Base-by-base conservation (phyloP, 2,797 vertebrate species). In the Fistularia commersonii region DNA sequence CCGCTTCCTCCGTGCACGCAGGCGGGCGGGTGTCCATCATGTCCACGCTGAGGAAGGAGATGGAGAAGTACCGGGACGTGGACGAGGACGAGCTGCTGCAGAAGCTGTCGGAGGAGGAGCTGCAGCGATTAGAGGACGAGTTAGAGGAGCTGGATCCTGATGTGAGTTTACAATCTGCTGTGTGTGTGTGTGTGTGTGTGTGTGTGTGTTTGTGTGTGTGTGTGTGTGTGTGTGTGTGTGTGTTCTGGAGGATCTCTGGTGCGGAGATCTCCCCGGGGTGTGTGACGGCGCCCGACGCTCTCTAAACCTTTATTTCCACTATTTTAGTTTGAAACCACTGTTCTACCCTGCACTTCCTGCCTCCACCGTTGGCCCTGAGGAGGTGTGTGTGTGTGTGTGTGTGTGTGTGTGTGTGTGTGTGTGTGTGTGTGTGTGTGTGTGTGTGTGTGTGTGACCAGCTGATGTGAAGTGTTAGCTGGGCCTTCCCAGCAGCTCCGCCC, bases 81-180 rank as follows among this genome's bases (percentile, higher is more conserved):
- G 97, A 99, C 50, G 97, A 99, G 81, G 96, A 99, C 48, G 92
- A 95, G 81, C 92, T 99, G 63, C 91, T 99, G 57, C 92, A 92
- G 72, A 94, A 94, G 51, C 90, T 99, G 50, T 94, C 95, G 0
- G 96, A 96, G 44, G 96, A 98, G 4, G 97, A 99, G 74, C 89
- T 98, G 53, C 88, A 86, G 75, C 91, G 93, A 37, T 80, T 99
- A 67, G 96, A 99, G 74, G 93, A 95, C 55, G 97, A 99, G 55
- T 82, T 98, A 66, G 92, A 97, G 68, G 97, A 99, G 80, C 87
- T 99, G 62, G 97, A 99, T 78, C 97, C 96, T 56, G 96, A 99
- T 55, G 96, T 98, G 78, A 93, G 94, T 93, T 66, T 47, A 51
- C 36, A 42, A 34, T 51, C 11, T 4, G 1, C 8, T 45, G 44